Base-by-base conservation (phyloP, 2,113 vertebrate species). In the Carettochelys insculpta region DNA sequence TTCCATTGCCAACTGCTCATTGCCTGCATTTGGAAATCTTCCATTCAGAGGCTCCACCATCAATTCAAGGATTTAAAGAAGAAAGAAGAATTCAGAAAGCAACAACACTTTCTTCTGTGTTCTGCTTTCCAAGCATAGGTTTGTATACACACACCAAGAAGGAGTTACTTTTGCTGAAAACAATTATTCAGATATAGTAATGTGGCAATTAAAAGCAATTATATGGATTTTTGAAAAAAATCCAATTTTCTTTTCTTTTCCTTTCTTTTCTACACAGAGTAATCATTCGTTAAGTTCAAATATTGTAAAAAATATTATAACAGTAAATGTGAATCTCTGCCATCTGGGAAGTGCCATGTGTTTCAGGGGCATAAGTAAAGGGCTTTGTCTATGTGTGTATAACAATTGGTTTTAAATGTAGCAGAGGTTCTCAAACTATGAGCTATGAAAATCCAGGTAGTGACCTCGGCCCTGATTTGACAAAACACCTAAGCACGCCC, bases 261-360 rank as follows among this genome's bases (percentile, higher is more conserved):
- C 85, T 9, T 73, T 50, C 34, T 61, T 61, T 6, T 34, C 86
- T 78, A 86, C n/a, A 82, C 29, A 90, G 3, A 1, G n/a, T 85
- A 92, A 71, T 82, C 93, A 95, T 96, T 91, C 86, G 77, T 92
- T 93, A 58, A 93, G 93, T 38, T 48, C 34, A 92, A 93, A 94
- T 91, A 90, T 92, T 92, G 92, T 86, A 75, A 82, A 90, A 91
- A 95, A 58, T 76, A 91, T 87, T 94, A 79, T 82, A 90, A 91
- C 25, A 83, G 81, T 88, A 85, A 89, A 29, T 75, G 71, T 82
- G 68, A 11, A 14, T 77, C 85, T 82, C 89, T 95, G 45, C 80
- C 94, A 90, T 86, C 94, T 96, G 91, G 50, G 82, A 93, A 94
- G 27, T n/a, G 16, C 16, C 81, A 47, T 38, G 73, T 8, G 54